A percentile compares a stretch with the other conserved stretches of the same genome.
These are phyloP conservation scores for Loripinus fragilis DNA, from an alignment of 2,888 invertebrate genomes.

Conservation along the genomic window DNA sequence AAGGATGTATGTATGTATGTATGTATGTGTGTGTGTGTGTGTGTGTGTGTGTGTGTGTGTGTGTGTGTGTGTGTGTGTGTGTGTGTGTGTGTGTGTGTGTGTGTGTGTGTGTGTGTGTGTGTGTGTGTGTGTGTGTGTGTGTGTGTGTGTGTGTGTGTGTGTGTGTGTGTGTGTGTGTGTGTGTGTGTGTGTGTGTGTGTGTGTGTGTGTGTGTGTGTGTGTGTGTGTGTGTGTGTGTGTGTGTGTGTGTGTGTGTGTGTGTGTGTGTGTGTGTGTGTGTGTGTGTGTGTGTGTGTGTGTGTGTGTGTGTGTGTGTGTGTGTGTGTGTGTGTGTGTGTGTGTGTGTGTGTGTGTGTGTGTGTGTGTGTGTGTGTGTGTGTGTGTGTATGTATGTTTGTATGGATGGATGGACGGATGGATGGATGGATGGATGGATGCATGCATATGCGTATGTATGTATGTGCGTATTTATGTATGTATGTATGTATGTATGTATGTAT, in stretches of 20 bases:
- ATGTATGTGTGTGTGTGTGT: too few relatives aligned
- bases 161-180: not conserved
- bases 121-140: not conserved
- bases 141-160: not conserved
- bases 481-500: slow-evolving; percentile 19
- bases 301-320: not conserved
- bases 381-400: too few relatives aligned
- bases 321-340: too few relatives aligned
- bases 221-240: not conserved
- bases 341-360: too few relatives aligned
- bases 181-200: not conserved
- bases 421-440: not conserved
- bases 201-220: not conserved
- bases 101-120: too few relatives aligned
- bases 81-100: too few relatives aligned
- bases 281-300: not conserved
- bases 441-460: too few relatives aligned
- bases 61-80: too few relatives aligned
- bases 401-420: too few relatives aligned
- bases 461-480: too few relatives aligned
- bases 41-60: too few relatives aligned
- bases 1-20: not conserved
- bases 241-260: not conserved
- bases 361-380: too few relatives aligned
- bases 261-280: not conserved